Percentiles rank a stretch among this genome's conserved stretches.
phyloP scores from a whole-genome alignment of 2,113 vertebrate genomes.

The Pogonocichla stellata region DNA sequence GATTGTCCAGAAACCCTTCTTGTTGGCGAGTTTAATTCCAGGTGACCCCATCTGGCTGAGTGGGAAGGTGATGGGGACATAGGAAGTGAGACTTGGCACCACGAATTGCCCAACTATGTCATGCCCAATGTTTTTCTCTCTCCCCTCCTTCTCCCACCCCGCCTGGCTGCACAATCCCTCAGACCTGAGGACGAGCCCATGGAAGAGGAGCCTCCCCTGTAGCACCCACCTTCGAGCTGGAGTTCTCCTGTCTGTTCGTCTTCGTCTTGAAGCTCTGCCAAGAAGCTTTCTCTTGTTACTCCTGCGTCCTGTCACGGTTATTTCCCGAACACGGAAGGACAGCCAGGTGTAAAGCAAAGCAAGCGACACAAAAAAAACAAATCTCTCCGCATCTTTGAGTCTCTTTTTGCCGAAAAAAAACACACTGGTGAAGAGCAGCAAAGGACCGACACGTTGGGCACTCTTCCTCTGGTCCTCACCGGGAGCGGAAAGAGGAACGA shows the following conservation, averaged over 20 bases:
- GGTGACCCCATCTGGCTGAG: background rate
- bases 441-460: slow-evolving; percentile 34
- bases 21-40: background rate
- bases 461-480: slow-evolving; percentile 30
- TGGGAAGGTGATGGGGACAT: background rate
- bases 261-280: slow-evolving; percentile 79
- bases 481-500: slow-evolving; percentile 17
- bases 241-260: slow-evolving; percentile 73
- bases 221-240: slow-evolving; percentile 66
- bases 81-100: background rate
- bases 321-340: slow-evolving; percentile 62
- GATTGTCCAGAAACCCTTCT: background rate
- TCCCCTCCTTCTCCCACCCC: background rate
- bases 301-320: slow-evolving; percentile 64
- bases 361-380: background rate
- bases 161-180: background rate
- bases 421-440: slow-evolving; percentile 46
- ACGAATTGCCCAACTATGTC: background rate
- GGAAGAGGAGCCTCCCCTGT: slow-evolving; percentile 94
- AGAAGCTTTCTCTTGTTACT: slow-evolving; percentile 72
- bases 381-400: background rate
- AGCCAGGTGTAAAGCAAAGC: slow-evolving; percentile 66
- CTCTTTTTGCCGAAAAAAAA: slow-evolving; percentile 35
- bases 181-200: slow-evolving; percentile 93
- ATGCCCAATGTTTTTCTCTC: background rate